These are phyloP conservation scores for Pitta sordida DNA, from an alignment of 2,113 vertebrate species.

Conservation along the genomic window DNA sequence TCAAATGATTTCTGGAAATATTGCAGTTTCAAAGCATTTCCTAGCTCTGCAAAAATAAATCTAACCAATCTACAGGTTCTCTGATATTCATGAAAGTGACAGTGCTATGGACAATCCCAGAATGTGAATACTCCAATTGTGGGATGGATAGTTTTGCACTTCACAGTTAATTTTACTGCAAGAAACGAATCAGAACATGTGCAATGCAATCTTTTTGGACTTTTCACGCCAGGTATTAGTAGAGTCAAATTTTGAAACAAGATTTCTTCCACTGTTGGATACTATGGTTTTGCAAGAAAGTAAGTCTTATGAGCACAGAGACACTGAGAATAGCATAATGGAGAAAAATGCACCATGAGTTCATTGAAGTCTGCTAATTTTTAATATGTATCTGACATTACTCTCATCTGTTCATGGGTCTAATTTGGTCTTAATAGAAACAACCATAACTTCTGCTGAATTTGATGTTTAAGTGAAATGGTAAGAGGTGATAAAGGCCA, in stretches of 20 bases:
- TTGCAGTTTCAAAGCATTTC: neutral
- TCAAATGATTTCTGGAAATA: neutral
- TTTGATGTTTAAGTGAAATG: neutral
- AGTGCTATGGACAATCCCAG: neutral
- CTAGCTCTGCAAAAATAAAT: neutral
- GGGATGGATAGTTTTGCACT: neutral
- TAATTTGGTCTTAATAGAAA: neutral
- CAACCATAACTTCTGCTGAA: neutral
- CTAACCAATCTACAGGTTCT: neutral
- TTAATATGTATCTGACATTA: neutral
- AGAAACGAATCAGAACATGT: neutral
- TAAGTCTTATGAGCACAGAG: neutral
- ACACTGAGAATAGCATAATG: neutral
- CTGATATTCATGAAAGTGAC: neutral
- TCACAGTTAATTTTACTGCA: neutral
- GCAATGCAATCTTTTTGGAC: neutral
- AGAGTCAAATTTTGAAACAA: neutral
- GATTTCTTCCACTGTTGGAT: rapidly evolving
- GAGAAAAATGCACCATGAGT: neutral
- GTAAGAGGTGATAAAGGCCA: conserved; percentile 5
- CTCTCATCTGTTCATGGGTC: neutral
- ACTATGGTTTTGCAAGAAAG: neutral
- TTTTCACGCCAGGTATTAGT: neutral
- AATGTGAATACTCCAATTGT: neutral
- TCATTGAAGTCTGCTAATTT: neutral